Evolutionary conservation across 2,113 vertebrate genomes (phyloP).

Genomic region (Phaetusa simplex): DNA sequence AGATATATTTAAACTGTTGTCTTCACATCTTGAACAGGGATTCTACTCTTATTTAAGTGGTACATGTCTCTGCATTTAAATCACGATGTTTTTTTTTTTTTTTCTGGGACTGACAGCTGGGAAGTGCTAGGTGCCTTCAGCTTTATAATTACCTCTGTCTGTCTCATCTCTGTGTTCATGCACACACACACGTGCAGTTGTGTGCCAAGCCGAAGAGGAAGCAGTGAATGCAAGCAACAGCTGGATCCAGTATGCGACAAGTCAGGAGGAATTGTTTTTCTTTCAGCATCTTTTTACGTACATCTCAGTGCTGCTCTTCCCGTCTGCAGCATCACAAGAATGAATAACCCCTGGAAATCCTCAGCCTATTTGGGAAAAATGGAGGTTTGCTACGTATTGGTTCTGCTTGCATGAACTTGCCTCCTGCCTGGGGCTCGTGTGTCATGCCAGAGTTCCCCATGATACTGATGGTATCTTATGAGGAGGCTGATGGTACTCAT

Average conservation of each 20-base stretch:
- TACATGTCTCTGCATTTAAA: conserved; percentile 18
- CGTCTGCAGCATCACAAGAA: not conserved
- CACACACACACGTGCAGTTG: not conserved
- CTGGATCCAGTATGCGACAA: conserved; percentile 15
- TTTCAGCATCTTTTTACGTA: not conserved
- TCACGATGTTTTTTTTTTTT: not conserved
- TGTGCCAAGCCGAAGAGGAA: not conserved
- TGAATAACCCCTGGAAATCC: not conserved
- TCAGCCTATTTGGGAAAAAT: not conserved
- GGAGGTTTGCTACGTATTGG: not conserved
- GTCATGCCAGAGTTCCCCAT: not conserved
- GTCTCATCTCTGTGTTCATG: not conserved
- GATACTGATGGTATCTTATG: not conserved
- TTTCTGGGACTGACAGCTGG: not conserved
- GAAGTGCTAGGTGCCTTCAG: conserved; percentile 28
- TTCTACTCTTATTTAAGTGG: not conserved
- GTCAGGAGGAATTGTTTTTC: not conserved
- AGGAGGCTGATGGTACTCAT: not conserved
- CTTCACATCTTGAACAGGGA: not conserved
- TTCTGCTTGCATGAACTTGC: not conserved
- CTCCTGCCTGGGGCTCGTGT: not conserved
- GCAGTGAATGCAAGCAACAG: not conserved
- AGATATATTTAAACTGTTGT: not conserved
- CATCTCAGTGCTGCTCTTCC: not conserved
- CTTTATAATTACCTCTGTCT: conserved; percentile 56